Percentiles rank a stretch among this genome's conserved stretches.
Evolutionary conservation across 2,888 invertebrate genomes (phyloP).

Genomic region (Sarcophaga caerulescens): DNA sequence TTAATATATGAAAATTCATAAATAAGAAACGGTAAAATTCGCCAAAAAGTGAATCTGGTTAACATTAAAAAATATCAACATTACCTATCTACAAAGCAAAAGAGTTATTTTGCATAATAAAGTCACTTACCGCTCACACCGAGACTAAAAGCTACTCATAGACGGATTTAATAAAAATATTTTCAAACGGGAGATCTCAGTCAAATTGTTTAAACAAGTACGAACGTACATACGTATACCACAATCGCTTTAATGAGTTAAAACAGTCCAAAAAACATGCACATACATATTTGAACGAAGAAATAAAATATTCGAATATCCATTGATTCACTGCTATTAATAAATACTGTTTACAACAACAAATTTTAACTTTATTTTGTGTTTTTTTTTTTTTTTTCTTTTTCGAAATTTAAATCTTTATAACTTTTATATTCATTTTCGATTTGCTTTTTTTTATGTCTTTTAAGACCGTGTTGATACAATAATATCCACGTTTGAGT

Average conservation of each 20-base stretch:
- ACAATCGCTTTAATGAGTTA: conserved; percentile 7
- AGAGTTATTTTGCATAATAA: conserved; percentile 51
- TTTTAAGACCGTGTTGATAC: neutral
- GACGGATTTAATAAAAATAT: neutral
- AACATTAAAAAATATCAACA: conserved; percentile 28
- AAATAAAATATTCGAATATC: conserved; percentile 32
- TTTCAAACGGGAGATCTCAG: conserved; percentile 26
- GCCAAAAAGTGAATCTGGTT: conserved; percentile 43
- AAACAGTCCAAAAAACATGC: conserved; percentile 10
- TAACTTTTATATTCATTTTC: conserved; percentile 20
- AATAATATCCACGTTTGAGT: conserved; percentile 46
- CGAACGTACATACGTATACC: conserved; percentile 22
- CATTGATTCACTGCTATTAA: conserved; percentile 11
- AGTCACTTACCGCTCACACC: neutral
- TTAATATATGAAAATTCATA: conserved; percentile 15
- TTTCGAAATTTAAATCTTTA: conserved; percentile 50
- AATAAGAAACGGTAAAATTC: conserved; percentile 41
- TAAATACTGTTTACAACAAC: neutral
- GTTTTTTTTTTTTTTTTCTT: neutral
- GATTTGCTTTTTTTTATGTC: neutral
- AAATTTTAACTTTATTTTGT: neutral
- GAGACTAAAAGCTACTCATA: neutral
- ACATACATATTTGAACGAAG: neutral
- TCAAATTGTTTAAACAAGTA: neutral
- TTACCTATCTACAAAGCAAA: neutral